phyloP scores from a whole-genome alignment of 92 coral and sea anemone species.

The Plumapathes pennacea region DNA sequence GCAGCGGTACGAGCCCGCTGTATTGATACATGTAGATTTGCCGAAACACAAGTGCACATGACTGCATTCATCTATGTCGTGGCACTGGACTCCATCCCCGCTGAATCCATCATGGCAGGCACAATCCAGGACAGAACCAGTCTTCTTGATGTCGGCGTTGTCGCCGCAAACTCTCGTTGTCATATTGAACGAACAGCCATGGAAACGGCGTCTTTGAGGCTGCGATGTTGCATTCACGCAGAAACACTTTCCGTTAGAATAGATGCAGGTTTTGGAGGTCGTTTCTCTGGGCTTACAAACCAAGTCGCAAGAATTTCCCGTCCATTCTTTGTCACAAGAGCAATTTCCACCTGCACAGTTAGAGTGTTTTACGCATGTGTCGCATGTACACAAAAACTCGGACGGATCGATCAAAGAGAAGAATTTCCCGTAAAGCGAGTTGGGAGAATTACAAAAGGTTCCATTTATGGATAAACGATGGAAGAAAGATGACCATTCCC shows the following conservation, averaged over 20 bases:
- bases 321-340: slow-evolving; percentile 29
- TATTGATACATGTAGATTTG: slow-evolving; percentile 59
- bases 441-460: slow-evolving; percentile 39
- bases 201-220: background rate
- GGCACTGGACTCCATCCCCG: slow-evolving; percentile 62
- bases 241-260: slow-evolving; percentile 8
- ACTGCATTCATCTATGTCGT: slow-evolving; percentile 60
- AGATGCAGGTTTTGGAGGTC: background rate
- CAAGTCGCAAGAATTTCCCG: slow-evolving; percentile 40
- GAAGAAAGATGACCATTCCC: slow-evolving; percentile 30
- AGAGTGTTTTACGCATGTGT: slow-evolving; percentile 24
- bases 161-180: slow-evolving; percentile 55
- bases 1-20: slow-evolving; percentile 52
- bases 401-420: slow-evolving; percentile 14
- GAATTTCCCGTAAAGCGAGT: slow-evolving; percentile 10
- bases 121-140: slow-evolving; percentile 39
- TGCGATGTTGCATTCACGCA: slow-evolving; percentile 14
- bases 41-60: too few species aligned
- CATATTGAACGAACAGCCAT: slow-evolving; percentile 55
- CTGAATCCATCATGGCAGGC: slow-evolving; percentile 57
- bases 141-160: slow-evolving; percentile 40
- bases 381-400: slow-evolving; percentile 60
- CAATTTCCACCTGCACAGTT: slow-evolving; percentile 40
- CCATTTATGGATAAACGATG: slow-evolving; percentile 5
- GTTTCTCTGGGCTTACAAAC: slow-evolving; percentile 27